Evolutionary conservation across 2,888 invertebrate species (phyloP).

Genomic region (Falcaria lacertinaria): DNA sequence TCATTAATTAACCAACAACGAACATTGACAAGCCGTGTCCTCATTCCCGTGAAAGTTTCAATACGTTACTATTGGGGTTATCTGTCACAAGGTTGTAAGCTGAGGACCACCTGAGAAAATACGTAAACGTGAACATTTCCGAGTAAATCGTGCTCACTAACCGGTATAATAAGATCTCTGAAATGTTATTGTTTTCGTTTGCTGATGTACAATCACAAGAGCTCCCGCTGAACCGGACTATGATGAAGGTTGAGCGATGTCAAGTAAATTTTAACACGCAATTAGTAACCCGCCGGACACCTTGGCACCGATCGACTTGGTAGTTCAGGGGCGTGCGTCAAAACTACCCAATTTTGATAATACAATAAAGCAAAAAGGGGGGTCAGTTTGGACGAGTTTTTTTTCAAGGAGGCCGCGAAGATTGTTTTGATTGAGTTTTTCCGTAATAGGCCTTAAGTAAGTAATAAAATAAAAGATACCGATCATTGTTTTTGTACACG

Average conservation of each 20-base stretch:
- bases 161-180: conserved; percentile 35
- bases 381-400: conserved; percentile 26
- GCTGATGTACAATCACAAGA: conserved; percentile 23
- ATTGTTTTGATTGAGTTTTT: conserved; percentile 51
- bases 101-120: conserved; percentile 65
- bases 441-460: conserved; percentile 43
- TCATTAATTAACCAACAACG: conserved; percentile 56
- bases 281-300: conserved; percentile 65
- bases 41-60: conserved; percentile 64
- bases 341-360: conserved; percentile 25
- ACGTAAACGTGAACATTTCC: conserved; percentile 55
- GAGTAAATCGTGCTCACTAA: conserved; percentile 44
- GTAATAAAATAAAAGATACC: no score
- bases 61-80: conserved; percentile 58
- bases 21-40: conserved; percentile 44
- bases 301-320: conserved; percentile 66
- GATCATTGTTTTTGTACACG: conserved; percentile 65
- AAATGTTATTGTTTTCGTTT: conserved; percentile 31
- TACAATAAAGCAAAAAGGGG: conserved; percentile 24
- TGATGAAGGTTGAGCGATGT: conserved; percentile 67
- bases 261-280: conserved; percentile 77
- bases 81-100: conserved; percentile 70
- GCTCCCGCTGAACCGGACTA: conserved; percentile 41
- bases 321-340: conserved; percentile 47
- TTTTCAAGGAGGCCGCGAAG: conserved; percentile 37